A percentile compares a stretch with the other conserved stretches of the same genome.
These are phyloP conservation scores for Ammodytes dubius DNA, from an alignment of 2,113 vertebrate genomes.

Conservation along the genomic window DNA sequence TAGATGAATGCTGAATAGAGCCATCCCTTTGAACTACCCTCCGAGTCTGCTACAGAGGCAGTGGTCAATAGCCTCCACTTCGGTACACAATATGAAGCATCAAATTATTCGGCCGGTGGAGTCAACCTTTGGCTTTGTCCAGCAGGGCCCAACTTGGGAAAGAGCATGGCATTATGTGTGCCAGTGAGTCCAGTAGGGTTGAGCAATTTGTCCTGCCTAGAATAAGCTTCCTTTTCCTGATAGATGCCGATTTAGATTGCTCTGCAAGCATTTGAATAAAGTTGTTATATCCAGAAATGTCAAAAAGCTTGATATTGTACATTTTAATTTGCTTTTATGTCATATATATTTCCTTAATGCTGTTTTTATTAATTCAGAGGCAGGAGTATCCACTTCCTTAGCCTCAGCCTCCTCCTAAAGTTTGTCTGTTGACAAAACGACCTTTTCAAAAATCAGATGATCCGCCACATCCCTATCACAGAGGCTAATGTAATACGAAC, in stretches of 20 bases:
- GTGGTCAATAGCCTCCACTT: constrained; percentile 75
- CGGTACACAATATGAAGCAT: constrained; percentile 67
- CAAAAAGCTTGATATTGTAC: no score
- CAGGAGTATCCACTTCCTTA: constrained; percentile 20
- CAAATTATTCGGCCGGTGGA: constrained; percentile 71
- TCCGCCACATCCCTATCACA: constrained; percentile 36
- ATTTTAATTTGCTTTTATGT: constrained; percentile 9
- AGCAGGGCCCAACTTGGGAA: constrained; percentile 62
- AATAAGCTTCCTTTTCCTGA: constrained; percentile 44
- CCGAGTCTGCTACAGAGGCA: constrained; percentile 52
- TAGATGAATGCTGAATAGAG: constrained; percentile 63
- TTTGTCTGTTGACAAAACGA: constrained; percentile 52
- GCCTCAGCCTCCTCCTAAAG: constrained; percentile 31
- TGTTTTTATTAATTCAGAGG: constrained; percentile 27
- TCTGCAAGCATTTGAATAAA: constrained; percentile 63
- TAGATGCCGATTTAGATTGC: constrained; percentile 37
- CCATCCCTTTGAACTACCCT: constrained; percentile 73
- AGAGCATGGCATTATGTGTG: constrained; percentile 70
- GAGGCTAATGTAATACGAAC: constrained; percentile 37
- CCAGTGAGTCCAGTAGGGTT: constrained; percentile 47
- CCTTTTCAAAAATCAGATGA: constrained; percentile 42
- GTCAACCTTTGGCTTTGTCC: constrained; percentile 73
- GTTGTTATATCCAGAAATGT: constrained; percentile 53
- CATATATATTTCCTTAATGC: constrained; percentile 50
- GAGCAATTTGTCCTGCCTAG: constrained; percentile 64